These are phyloP conservation scores for Agrilus planipennis DNA, from an alignment of 1,140 invertebrate species.

Conservation along the genomic window DNA sequence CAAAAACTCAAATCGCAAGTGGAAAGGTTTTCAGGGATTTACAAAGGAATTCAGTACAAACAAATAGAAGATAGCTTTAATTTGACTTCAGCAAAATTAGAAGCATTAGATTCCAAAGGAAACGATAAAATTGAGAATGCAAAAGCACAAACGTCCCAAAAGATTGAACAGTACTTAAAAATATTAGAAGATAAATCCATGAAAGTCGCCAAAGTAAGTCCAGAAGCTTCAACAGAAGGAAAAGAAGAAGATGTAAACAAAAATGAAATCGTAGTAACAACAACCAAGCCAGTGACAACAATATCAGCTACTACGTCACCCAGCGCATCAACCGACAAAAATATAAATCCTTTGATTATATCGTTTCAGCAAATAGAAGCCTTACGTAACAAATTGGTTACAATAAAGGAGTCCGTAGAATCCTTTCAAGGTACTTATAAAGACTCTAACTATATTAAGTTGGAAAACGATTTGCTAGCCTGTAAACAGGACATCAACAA, in stretches of 20 bases:
- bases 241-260: background rate
- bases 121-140: constrained; percentile 7
- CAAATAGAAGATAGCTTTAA: constrained; percentile 9
- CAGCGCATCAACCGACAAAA: too few relatives aligned
- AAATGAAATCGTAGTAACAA: too few relatives aligned
- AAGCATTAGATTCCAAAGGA: constrained; percentile 2
- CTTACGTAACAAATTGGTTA: background rate
- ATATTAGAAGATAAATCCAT: constrained; percentile 9
- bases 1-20: constrained; percentile 11
- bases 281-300: too few relatives aligned
- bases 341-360: too few relatives aligned
- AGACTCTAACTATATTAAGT: background rate
- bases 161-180: constrained; percentile 8
- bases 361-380: background rate
- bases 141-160: constrained; percentile 6
- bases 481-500: constrained; percentile 1
- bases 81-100: background rate
- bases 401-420: background rate
- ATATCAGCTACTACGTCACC: too few relatives aligned
- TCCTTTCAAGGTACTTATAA: constrained; percentile 1
- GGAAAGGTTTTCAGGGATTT: constrained; percentile 8
- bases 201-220: constrained; percentile 1
- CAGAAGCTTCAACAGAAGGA: background rate
- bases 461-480: background rate
- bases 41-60: constrained; percentile 6